Base-by-base conservation (phyloP, 2,113 vertebrate genomes). In the Cyrtonyx montezumae region DNA sequence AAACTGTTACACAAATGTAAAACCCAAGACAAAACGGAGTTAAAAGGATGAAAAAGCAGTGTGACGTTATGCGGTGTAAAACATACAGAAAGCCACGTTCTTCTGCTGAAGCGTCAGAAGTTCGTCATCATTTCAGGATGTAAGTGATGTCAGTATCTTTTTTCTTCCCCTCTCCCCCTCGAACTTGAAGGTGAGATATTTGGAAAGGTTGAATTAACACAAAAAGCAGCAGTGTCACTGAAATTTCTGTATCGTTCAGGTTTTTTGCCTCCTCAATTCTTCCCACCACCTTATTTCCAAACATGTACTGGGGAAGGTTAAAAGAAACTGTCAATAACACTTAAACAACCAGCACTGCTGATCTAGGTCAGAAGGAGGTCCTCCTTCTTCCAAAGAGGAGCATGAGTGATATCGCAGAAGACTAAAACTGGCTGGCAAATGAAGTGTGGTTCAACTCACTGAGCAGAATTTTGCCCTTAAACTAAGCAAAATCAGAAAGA, bases 1-100 rank as follows among this genome's bases (percentile, higher is more conserved):
- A 75, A 92, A 69, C 71, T 79, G 32, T 75, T 79, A 88, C 49
- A 92, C 37, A 85, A 91, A 95, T 43, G 56, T 42, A 87, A 93
- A 78, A 86, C 77, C 37, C 37, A 73, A 63, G 42, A 7, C 32
- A 6, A 80, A 91, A 32, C 49, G 45, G 32, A 93, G 92, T 86
- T 88, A 90, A 93, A 91, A 88, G 19, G 19, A 80, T 73, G 83
- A 91, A 61, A 87, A 88, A 91, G 88, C 85, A 83, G 87, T 6
- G 16, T 0, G 1, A 42, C 22, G 30, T 96, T 92, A 94, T 37
- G 73, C 71, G 84, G 71, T 26, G n/a, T 81, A 79, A 88, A 91
- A 91, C 90, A 49, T 36, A 85, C 4, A 79, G 46, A 81, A 93
- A 93, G 83, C 69, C 61, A 56, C 40, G n/a, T 43, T 91, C 61